Conservation (phyloP, 1,140 invertebrate species). For the Oryctes rhinoceros region DNA sequence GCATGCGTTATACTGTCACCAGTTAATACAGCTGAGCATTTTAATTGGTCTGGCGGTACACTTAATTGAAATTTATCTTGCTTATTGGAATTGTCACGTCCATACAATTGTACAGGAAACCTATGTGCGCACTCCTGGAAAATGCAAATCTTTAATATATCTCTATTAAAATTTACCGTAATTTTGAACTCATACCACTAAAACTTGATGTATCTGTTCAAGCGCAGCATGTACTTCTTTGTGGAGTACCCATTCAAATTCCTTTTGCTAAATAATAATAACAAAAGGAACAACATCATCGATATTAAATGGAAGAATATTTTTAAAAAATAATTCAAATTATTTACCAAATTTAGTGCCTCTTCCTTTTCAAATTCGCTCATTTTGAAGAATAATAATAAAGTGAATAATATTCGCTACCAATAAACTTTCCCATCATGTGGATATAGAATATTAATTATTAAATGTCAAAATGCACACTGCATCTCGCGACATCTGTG, state of each 20-base stretch:
- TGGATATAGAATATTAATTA: not conserved
- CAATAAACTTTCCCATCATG: conserved; percentile 22
- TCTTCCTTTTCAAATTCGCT: conserved; percentile 86
- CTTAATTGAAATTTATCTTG: conserved; percentile 89
- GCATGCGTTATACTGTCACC: conserved; percentile 93
- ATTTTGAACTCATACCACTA: conserved; percentile 72
- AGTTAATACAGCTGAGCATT: conserved; percentile 87
- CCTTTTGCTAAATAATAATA: conserved; percentile 79
- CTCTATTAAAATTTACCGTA: not conserved
- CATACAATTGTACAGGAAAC: conserved; percentile 84
- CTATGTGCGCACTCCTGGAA: conserved; percentile 83
- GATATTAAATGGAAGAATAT: conserved; percentile 47
- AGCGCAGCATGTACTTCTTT: conserved; percentile 89
- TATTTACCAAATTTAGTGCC: conserved; percentile 80
- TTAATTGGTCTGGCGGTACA: conserved; percentile 86
- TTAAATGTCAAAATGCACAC: not conserved
- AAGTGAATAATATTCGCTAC: not conserved
- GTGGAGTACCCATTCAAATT: conserved; percentile 92
- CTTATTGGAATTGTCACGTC: conserved; percentile 82
- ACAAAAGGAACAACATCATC: conserved; percentile 43
- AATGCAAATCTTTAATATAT: conserved; percentile 21
- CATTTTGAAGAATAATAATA: conserved; percentile 65
- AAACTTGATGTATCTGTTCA: conserved; percentile 81
- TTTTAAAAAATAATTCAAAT: conserved; percentile 50
- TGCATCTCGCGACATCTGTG: not conserved